These are phyloP conservation scores for Scaptomyza reducta DNA, from an alignment of 2,888 invertebrate genomes.

Conservation along the genomic window DNA sequence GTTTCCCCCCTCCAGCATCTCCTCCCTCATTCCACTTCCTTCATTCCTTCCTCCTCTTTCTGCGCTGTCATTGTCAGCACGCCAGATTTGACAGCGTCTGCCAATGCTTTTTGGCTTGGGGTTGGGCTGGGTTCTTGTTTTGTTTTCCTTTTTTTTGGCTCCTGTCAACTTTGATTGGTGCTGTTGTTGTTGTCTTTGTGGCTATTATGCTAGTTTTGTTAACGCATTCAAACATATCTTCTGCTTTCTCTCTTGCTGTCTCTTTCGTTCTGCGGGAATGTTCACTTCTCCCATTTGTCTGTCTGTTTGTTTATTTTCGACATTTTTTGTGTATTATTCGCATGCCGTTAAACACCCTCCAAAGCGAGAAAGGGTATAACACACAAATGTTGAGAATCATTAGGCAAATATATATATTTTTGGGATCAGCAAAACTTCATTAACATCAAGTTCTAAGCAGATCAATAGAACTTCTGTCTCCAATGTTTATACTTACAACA, in stretches of 20 bases:
- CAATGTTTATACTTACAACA: too few relatives aligned
- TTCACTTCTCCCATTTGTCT: constrained; percentile 16
- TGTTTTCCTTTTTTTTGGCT: constrained; percentile 10
- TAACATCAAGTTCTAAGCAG: too few relatives aligned
- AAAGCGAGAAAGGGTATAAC: neutral
- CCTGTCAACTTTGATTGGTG: constrained; percentile 25
- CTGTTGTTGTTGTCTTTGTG: constrained; percentile 17
- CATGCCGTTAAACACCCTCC: constrained; percentile 6
- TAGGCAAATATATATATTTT: too few relatives aligned
- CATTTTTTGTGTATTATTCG: constrained; percentile 30
- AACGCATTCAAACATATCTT: constrained; percentile 41
- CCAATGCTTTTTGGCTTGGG: constrained; percentile 55
- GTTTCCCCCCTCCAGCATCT: neutral
- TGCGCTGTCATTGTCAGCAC: constrained; percentile 62
- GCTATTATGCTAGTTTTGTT: constrained; percentile 49
- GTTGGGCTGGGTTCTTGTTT: constrained; percentile 18
- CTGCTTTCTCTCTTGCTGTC: neutral
- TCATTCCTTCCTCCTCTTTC: neutral
- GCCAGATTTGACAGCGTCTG: constrained; percentile 72
- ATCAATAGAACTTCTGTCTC: too few relatives aligned
- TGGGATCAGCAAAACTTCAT: too few relatives aligned
- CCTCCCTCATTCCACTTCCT: neutral
- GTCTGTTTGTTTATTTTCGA: constrained; percentile 29
- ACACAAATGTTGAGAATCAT: too few relatives aligned
- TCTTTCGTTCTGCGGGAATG: constrained; percentile 14